Evolutionary conservation across 2,797 vertebrate genomes (phyloP).

Genomic region (Rhabdophis nuchalis): DNA sequence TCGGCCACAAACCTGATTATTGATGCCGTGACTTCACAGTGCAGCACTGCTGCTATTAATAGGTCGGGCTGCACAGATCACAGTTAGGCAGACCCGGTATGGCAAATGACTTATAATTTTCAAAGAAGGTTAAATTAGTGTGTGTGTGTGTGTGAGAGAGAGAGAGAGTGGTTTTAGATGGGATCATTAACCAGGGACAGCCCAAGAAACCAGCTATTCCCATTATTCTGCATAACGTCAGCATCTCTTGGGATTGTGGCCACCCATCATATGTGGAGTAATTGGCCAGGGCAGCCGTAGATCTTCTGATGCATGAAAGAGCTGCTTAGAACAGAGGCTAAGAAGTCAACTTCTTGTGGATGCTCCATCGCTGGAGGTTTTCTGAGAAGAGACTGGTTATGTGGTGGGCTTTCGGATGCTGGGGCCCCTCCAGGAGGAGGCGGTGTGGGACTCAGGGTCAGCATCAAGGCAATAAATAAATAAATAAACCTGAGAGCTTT

Average conservation of each 20-base stretch:
- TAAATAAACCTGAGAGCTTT: no score
- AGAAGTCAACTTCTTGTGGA: background rate
- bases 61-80: background rate
- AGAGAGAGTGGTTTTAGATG: background rate
- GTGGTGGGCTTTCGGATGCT: no score
- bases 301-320: background rate
- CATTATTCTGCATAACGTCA: background rate
- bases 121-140: background rate
- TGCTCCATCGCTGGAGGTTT: background rate
- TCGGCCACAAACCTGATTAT: slow-evolving; percentile 25
- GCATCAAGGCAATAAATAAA: no score
- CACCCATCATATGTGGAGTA: background rate
- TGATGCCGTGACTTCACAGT: slow-evolving; percentile 21
- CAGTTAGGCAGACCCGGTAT: slow-evolving; percentile 24
- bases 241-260: background rate
- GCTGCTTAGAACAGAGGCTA: background rate
- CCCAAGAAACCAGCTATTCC: background rate
- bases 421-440: no score
- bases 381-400: background rate
- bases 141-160: no score
- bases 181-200: background rate
- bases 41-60: slow-evolving; percentile 36
- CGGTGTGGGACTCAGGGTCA: no score
- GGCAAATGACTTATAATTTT: slow-evolving; percentile 15
- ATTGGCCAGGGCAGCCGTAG: background rate